Conservation (phyloP, 2,888 invertebrate species). For the Julus scanicus region DNA sequence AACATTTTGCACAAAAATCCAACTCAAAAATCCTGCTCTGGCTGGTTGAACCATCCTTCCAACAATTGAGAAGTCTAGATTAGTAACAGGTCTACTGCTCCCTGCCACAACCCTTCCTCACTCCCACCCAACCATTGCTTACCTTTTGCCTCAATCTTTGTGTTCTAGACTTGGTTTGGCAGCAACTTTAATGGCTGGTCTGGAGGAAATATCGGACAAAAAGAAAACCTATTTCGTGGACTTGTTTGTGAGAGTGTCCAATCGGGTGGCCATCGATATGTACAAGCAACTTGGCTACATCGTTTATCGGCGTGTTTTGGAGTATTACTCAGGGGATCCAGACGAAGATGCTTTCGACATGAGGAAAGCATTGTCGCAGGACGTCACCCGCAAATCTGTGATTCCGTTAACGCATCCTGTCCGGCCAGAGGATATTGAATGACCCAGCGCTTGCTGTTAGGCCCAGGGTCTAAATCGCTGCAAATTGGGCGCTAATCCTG, state of each 20-base stretch:
- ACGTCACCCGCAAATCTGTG: slow-evolving; percentile 89
- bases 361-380: slow-evolving; percentile 96
- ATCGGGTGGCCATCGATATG: slow-evolving; percentile 97
- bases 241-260: slow-evolving; percentile 97
- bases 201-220: slow-evolving; percentile 96
- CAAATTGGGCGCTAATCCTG: neutral
- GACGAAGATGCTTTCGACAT: slow-evolving; percentile 99
- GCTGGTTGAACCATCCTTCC: too few species aligned
- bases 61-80: too few species aligned
- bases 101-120: too few species aligned
- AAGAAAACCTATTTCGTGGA: slow-evolving; percentile 98
- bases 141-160: neutral
- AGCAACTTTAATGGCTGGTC: slow-evolving; percentile 89
- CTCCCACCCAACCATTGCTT: too few species aligned
- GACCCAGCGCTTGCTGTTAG: neutral
- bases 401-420: slow-evolving; percentile 95
- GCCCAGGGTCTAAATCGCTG: neutral
- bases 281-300: slow-evolving; percentile 96
- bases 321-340: slow-evolving; percentile 97
- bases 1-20: too few species aligned
- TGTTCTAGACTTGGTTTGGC: slow-evolving; percentile 79
- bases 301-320: slow-evolving; percentile 93
- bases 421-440: slow-evolving; percentile 91
- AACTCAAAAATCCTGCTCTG: too few species aligned
- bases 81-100: too few species aligned